A percentile compares a stretch with the other conserved stretches of the same genome.
Conservation (phyloP, 2,888 invertebrate genomes). For the Macrostomum cliftonense region DNA sequence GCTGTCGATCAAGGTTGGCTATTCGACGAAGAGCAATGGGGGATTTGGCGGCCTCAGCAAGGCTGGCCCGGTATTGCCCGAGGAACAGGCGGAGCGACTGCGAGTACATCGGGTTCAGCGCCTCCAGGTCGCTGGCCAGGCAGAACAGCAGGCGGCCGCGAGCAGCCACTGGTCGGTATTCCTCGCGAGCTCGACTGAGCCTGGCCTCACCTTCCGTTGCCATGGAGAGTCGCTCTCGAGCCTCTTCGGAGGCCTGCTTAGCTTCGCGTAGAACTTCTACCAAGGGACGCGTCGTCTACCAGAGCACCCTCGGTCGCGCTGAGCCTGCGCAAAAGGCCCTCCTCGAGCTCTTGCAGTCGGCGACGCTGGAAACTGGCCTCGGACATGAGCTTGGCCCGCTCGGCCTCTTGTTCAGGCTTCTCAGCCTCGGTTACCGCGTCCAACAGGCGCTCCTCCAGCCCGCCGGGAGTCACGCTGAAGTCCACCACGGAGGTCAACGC, state of each 20-base stretch:
- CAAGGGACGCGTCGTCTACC: constrained; percentile 81
- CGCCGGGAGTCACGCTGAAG: constrained; percentile 87
- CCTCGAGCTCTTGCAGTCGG: constrained; percentile 83
- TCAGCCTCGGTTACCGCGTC: constrained; percentile 83
- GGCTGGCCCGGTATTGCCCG: constrained; percentile 75
- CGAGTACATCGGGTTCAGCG: constrained; percentile 88
- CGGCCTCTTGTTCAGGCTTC: constrained; percentile 81
- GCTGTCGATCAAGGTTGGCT: constrained; percentile 60
- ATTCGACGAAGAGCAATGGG: constrained; percentile 59
- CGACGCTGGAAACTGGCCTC: constrained; percentile 87
- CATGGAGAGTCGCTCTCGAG: constrained; percentile 70
- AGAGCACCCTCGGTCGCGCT: constrained; percentile 79
- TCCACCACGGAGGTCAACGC: constrained; percentile 90
- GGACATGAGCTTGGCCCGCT: constrained; percentile 73
- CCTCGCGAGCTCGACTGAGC: constrained; percentile 76
- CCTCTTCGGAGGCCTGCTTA: constrained; percentile 50
- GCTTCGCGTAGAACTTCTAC: constrained; percentile 70
- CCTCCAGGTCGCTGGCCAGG: constrained; percentile 85
- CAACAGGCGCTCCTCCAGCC: constrained; percentile 76
- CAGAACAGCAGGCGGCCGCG: constrained; percentile 84
- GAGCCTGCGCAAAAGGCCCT: constrained; percentile 67
- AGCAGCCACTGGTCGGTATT: constrained; percentile 79
- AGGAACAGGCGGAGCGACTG: constrained; percentile 82
- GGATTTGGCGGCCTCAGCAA: constrained; percentile 61
- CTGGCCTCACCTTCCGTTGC: constrained; percentile 75